Conservation (phyloP, 2,797 vertebrate species). For the Melanotaenia boesemani region DNA sequence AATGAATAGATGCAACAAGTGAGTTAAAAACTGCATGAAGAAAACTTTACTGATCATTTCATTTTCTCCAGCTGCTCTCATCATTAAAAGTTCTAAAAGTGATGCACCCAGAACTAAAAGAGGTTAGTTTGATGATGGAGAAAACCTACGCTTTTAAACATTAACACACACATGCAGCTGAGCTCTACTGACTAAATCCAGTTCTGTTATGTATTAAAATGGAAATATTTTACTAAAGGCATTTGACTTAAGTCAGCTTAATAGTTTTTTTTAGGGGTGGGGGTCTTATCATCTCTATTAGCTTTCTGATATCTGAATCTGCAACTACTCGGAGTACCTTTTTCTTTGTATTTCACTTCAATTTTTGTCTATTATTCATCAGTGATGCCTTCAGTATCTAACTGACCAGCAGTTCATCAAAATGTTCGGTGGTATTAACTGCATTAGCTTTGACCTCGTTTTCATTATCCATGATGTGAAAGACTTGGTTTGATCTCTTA, state of each 20-base stretch:
- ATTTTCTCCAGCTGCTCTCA: not conserved
- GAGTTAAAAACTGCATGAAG: not conserved
- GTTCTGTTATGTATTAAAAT: conserved; percentile 1
- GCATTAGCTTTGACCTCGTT: not conserved
- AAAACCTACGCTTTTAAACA: conserved; percentile 51
- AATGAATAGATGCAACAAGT: not conserved
- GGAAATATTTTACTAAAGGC: conserved; percentile 7
- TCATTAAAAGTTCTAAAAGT: conserved; percentile 11
- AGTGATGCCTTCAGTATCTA: not conserved
- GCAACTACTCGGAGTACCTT: not conserved
- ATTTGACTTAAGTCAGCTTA: not conserved
- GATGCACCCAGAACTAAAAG: conserved; percentile 1
- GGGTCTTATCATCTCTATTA: not conserved
- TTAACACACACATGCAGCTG: conserved; percentile 47
- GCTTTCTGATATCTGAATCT: not conserved
- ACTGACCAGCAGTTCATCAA: not conserved
- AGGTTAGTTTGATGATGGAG: conserved; percentile 26
- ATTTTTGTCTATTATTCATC: not conserved
- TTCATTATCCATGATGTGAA: not conserved
- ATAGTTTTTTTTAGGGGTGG: not conserved
- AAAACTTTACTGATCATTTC: not conserved
- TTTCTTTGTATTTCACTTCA: not conserved
- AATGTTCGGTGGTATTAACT: not conserved
- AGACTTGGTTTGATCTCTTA: not conserved
- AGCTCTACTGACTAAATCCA: conserved; percentile 22